Conservation (phyloP, 2,888 invertebrate species). For the Camptogramma bilineatum region DNA sequence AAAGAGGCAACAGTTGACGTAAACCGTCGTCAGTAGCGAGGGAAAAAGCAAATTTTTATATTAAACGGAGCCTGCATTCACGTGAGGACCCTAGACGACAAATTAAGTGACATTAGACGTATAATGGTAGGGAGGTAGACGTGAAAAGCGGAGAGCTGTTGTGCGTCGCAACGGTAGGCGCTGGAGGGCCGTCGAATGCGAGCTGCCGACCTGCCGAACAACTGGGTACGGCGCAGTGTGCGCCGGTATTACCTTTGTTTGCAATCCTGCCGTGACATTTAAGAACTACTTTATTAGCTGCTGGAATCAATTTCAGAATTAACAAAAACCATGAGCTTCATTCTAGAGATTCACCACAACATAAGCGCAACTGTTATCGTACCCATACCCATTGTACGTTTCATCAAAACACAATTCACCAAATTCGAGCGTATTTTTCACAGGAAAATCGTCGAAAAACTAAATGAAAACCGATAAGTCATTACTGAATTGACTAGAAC, state of each 20-base stretch:
- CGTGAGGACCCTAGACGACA: constrained; percentile 82
- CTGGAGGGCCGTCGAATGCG: constrained; percentile 54
- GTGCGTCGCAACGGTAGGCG: constrained; percentile 66
- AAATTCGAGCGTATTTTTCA: constrained; percentile 3
- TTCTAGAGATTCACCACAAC: background rate
- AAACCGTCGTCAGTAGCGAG: constrained; percentile 61
- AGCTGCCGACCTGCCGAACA: constrained; percentile 32
- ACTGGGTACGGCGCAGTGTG: constrained; percentile 31
- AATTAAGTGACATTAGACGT: constrained; percentile 84
- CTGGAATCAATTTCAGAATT: constrained; percentile 1
- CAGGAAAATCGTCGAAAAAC: constrained; percentile 18
- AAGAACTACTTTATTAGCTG: constrained; percentile 16
- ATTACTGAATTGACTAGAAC: constrained; percentile 35
- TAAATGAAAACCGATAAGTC: constrained; percentile 32
- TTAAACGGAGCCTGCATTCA: constrained; percentile 81
- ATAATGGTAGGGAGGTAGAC: constrained; percentile 78
- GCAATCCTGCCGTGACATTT: constrained; percentile 22
- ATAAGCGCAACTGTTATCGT: background rate
- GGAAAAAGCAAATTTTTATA: constrained; percentile 80
- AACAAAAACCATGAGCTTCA: background rate
- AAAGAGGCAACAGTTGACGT: constrained; percentile 79
- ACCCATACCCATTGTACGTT: background rate
- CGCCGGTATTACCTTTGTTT: constrained; percentile 25
- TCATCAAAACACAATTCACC: background rate
- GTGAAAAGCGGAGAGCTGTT: constrained; percentile 77